These are phyloP conservation scores for Phenacoccus solenopsis DNA, from an alignment of 1,140 invertebrate genomes.

Conservation along the genomic window DNA sequence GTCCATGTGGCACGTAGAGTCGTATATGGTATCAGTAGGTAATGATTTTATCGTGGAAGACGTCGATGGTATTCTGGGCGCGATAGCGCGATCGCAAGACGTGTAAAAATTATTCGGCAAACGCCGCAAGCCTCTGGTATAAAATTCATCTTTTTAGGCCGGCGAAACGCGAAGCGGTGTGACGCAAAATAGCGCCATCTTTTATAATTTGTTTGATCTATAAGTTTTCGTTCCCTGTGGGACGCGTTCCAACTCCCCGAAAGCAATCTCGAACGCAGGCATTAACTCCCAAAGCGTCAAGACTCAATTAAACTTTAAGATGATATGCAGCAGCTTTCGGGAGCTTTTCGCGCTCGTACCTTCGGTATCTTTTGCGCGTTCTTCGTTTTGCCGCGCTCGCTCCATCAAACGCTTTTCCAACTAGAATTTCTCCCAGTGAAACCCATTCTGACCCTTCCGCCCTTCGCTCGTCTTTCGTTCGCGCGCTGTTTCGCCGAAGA, in stretches of 20 bases:
- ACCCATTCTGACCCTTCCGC: slow-evolving; percentile 7
- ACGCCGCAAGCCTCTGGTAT: too few species aligned
- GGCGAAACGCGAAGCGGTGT: neutral
- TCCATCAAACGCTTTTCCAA: slow-evolving; percentile 7
- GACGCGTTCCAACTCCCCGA: slow-evolving; percentile 2
- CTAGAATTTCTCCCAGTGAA: slow-evolving; percentile 7
- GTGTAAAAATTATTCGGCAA: too few species aligned
- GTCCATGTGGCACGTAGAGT: too few species aligned
- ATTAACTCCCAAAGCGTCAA: slow-evolving; percentile 30
- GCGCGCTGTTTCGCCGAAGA: neutral
- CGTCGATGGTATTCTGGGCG: too few species aligned
- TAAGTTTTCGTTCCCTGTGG: neutral
- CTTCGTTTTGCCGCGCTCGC: neutral
- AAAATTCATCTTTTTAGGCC: neutral
- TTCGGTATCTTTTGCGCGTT: neutral
- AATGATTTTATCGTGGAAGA: too few species aligned
- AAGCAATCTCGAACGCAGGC: slow-evolving; percentile 12
- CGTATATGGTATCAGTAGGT: too few species aligned
- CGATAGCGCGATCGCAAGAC: too few species aligned
- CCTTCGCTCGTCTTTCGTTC: neutral
- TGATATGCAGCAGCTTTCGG: slow-evolving; percentile 44
- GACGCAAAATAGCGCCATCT: slow-evolving; percentile 4
- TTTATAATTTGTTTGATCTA: slow-evolving; percentile 18
- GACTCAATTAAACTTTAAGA: slow-evolving; percentile 59
- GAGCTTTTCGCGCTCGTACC: slow-evolving; percentile 10